A percentile compares a stretch with the other conserved stretches of the same genome.
These are phyloP conservation scores for Podargus strigoides DNA, from an alignment of 2,797 vertebrate species.

Conservation along the genomic window DNA sequence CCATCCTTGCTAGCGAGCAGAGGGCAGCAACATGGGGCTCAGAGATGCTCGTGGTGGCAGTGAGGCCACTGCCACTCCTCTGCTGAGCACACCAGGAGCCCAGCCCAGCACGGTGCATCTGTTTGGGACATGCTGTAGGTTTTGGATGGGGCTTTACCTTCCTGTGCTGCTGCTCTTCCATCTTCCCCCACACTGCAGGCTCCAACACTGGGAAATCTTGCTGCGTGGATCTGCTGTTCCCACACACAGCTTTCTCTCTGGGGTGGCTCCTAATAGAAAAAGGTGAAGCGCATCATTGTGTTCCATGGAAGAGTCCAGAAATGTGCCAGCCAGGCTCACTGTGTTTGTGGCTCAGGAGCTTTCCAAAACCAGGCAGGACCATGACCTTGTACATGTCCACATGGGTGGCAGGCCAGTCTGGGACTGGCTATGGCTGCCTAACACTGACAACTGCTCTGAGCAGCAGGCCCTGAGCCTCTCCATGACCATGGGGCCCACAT, in stretches of 20 bases:
- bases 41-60: not conserved
- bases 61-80: not conserved
- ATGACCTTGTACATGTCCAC: not conserved
- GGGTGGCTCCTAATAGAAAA: not conserved
- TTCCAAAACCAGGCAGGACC: not conserved
- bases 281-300: fast-evolving
- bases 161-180: not conserved
- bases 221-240: not conserved
- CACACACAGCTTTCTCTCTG: fast-evolving
- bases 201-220: not conserved
- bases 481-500: fast-evolving
- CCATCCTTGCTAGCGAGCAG: not conserved
- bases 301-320: not conserved
- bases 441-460: not conserved
- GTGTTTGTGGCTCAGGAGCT: not conserved
- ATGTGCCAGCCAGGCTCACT: fast-evolving
- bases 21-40: not conserved
- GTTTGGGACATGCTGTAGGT: not conserved
- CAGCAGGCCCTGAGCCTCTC: not conserved
- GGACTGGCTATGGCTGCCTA: not conserved
- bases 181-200: fast-evolving
- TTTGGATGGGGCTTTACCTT: not conserved
- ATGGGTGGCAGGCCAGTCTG: too few species aligned
- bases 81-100: not conserved
- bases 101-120: fast-evolving